These are phyloP conservation scores for Macrochelys suwanniensis DNA, from an alignment of 2,797 vertebrate species.

Conservation along the genomic window DNA sequence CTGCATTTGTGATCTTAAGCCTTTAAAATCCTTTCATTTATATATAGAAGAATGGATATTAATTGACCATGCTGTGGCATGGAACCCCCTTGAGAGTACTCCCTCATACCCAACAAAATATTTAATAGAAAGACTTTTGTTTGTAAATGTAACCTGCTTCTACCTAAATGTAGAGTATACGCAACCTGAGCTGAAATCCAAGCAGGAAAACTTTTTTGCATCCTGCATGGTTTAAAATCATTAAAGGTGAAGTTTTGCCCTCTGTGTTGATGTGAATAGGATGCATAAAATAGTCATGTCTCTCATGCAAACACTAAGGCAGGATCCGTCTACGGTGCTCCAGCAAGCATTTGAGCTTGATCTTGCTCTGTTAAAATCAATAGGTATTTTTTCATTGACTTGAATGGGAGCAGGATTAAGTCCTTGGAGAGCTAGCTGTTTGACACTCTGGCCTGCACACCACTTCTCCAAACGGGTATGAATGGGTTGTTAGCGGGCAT, in stretches of 20 bases:
- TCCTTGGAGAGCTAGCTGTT: background rate
- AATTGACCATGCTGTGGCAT: background rate
- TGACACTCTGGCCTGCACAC: background rate
- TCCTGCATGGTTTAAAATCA: background rate
- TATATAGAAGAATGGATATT: accelerated
- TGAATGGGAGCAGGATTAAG: background rate
- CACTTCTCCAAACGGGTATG: no score
- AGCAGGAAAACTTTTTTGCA: background rate
- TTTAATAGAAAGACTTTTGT: slow-evolving; percentile 18
- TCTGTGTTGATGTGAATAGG: background rate
- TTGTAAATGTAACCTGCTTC: slow-evolving; percentile 31
- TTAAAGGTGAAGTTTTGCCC: background rate
- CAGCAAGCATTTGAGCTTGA: no score
- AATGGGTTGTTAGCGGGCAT: no score
- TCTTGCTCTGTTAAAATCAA: no score
- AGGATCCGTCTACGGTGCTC: no score
- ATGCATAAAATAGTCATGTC: background rate
- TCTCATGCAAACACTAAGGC: background rate
- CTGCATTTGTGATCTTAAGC: background rate
- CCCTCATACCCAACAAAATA: slow-evolving; percentile 23
- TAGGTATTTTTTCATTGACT: background rate
- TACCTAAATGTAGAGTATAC: background rate
- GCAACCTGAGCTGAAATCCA: slow-evolving; percentile 21
- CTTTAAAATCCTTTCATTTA: slow-evolving; percentile 28
- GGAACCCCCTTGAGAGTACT: slow-evolving; percentile 36